Evolutionary conservation across 2,888 invertebrate species (phyloP).

Genomic region (Nomada hirtipes): DNA sequence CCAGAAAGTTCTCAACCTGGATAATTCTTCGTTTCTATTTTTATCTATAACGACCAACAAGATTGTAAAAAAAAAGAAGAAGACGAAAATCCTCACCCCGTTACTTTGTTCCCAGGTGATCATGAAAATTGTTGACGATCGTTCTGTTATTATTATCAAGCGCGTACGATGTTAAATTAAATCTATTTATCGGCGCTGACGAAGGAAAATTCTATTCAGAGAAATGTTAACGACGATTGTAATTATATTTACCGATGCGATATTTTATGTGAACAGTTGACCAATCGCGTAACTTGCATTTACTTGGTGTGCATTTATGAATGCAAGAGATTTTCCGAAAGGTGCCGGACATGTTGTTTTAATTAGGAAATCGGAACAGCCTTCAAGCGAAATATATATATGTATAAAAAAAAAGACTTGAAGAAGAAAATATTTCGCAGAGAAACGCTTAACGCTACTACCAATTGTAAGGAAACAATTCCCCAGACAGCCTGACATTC

Average conservation of each 20-base stretch:
- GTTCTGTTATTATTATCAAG: conserved; percentile 13
- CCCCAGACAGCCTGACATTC: too few relatives aligned
- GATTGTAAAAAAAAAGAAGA: neutral
- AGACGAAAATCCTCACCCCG: neutral
- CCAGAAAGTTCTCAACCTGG: conserved; percentile 38
- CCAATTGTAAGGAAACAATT: too few relatives aligned
- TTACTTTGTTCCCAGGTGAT: neutral
- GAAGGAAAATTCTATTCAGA: conserved; percentile 3
- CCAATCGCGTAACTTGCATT: conserved; percentile 52
- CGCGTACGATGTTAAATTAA: neutral
- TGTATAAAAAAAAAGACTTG: too few relatives aligned
- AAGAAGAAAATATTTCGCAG: neutral
- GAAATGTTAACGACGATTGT: conserved; percentile 32
- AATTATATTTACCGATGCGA: conserved; percentile 32
- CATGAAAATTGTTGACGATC: neutral
- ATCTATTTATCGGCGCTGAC: conserved; percentile 27
- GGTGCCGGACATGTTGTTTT: conserved; percentile 3
- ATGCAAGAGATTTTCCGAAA: conserved; percentile 14
- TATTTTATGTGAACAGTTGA: conserved; percentile 48
- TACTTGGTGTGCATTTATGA: conserved; percentile 48
- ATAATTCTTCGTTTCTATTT: neutral
- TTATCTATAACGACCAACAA: too few relatives aligned
- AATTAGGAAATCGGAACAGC: neutral
- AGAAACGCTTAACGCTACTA: neutral
- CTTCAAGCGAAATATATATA: neutral